A percentile compares a stretch with the other conserved stretches of the same genome.
Evolutionary conservation across 2,797 vertebrate species (phyloP).

Genomic region (Schizopygopsis malacanthus): DNA sequence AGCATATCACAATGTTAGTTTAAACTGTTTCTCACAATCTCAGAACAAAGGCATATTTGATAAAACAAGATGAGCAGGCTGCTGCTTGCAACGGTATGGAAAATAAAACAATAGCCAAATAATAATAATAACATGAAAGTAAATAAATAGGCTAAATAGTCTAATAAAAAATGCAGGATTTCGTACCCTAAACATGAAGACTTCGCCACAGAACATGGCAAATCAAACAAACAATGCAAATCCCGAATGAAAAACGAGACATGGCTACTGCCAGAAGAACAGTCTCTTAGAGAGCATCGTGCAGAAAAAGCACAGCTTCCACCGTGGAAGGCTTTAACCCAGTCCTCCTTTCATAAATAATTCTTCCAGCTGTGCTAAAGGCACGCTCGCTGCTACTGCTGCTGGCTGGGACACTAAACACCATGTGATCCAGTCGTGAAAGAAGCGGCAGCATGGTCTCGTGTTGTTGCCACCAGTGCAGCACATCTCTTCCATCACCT

Average conservation of each 20-base stretch:
- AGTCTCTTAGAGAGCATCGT: constrained; percentile 36
- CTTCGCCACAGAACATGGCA: not conserved
- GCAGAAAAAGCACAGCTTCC: constrained; percentile 10
- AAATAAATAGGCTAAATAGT: too few species aligned
- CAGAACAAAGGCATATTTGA: not conserved
- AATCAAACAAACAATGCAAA: not conserved
- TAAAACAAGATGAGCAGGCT: not conserved
- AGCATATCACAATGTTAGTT: not conserved
- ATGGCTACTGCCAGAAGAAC: too few species aligned
- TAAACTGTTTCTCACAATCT: not conserved
- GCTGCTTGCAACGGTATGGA: not conserved
- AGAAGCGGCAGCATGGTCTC: not conserved
- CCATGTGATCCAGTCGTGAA: too few species aligned
- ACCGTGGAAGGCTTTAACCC: too few species aligned
- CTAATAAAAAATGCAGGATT: not conserved
- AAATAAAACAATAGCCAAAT: too few species aligned
- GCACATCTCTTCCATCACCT: not conserved
- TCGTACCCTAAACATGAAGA: not conserved
- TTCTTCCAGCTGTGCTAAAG: too few species aligned
- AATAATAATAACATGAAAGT: too few species aligned
- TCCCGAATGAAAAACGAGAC: too few species aligned
- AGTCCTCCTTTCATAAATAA: too few species aligned
- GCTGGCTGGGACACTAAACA: too few species aligned
- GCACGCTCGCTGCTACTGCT: too few species aligned
- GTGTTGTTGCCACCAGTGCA: not conserved